Base-by-base conservation (phyloP, 1,140 invertebrate species). In the Sarcophaga bullata region DNA sequence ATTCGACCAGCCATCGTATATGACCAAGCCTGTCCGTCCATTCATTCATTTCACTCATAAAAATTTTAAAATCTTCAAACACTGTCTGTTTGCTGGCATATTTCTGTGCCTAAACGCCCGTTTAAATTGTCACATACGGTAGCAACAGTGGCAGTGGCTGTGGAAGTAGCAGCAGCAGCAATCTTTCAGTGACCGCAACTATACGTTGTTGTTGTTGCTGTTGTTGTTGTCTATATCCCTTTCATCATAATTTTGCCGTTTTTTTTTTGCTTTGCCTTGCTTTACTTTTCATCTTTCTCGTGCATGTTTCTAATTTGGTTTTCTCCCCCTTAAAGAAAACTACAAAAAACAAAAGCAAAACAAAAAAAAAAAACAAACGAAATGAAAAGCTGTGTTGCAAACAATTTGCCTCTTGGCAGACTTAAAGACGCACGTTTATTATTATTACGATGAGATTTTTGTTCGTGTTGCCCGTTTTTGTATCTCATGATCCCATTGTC, bases 401-500 rank as follows among this genome's bases (percentile, higher is more conserved):
- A 68, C 17, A 68, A 19, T 68, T 17, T 68, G 62, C 62, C 62
- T 68, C 62, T 68, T 68, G 17, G 62, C 62, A 68, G 62, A 68
- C 62, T 68, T 68, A 19, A 68, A 68, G 62, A 68, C 62, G 62
- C 62, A 68, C 62, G 62, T 68, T 68, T 68, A 68, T 68, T 68
- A 58, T 58, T 58, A 58, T 58, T 58, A 58, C 54, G n/a, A 58
- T 6, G 13, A 15, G 13, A 13, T 58, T 58, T 58, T 58, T 58
- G 13, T 58, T 13, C n/a, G n/a, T n/a, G 11, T 52, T 52, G 8
- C 13, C 8, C 13, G 8, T 68, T n/a, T 68, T 68, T 9, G 19
- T 68, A n/a, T 68, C 62, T 68, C 54, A 19, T 68, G 62, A 68
- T 68, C n/a, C 62, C 62, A 68, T 68, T 68, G 62, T 68, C 62